Evolutionary conservation across 2,113 vertebrate genomes (phyloP).

Genomic region (Semnornis frantzii): DNA sequence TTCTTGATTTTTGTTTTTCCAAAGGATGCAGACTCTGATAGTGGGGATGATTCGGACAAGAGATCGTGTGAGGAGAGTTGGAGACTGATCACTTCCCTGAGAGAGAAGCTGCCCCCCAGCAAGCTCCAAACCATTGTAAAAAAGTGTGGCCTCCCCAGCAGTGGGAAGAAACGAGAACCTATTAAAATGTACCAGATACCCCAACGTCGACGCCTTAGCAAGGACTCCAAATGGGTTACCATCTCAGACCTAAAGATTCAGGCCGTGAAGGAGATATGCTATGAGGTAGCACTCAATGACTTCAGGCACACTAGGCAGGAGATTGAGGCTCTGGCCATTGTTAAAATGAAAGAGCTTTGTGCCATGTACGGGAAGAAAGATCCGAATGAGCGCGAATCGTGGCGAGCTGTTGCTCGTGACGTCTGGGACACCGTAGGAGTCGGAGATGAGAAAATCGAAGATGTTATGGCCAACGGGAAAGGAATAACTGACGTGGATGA

Average conservation of each 20-base stretch:
- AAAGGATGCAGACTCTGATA: constrained; percentile 99
- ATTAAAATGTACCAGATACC: constrained; percentile 99
- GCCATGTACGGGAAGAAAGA: constrained; percentile 95
- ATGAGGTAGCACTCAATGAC: constrained; percentile 97
- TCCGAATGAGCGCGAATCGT: constrained; percentile 95
- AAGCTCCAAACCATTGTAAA: constrained; percentile 99
- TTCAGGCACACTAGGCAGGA: constrained; percentile 97
- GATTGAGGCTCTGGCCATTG: constrained; percentile 97
- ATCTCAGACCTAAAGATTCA: constrained; percentile 99
- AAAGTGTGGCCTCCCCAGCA: constrained; percentile 99
- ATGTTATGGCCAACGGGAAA: constrained; percentile 82
- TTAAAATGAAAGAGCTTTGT: constrained; percentile 99
- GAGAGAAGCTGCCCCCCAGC: constrained; percentile 99
- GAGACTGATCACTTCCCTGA: constrained; percentile 98
- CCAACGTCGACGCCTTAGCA: constrained; percentile 92
- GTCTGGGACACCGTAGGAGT: constrained; percentile 99
- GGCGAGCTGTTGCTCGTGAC: constrained; percentile 94
- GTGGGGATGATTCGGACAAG: constrained; percentile 99
- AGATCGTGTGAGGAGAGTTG: constrained; percentile 99
- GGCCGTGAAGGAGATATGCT: constrained; percentile 98
- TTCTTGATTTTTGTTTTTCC: constrained; percentile 94
- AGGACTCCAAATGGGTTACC: constrained; percentile 98
- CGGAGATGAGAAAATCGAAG: constrained; percentile 93
- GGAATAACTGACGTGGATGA: constrained; percentile 88
- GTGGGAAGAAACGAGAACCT: constrained; percentile 94